Conservation (phyloP, 2,797 vertebrate genomes). For the Enteromius paludinosus region DNA sequence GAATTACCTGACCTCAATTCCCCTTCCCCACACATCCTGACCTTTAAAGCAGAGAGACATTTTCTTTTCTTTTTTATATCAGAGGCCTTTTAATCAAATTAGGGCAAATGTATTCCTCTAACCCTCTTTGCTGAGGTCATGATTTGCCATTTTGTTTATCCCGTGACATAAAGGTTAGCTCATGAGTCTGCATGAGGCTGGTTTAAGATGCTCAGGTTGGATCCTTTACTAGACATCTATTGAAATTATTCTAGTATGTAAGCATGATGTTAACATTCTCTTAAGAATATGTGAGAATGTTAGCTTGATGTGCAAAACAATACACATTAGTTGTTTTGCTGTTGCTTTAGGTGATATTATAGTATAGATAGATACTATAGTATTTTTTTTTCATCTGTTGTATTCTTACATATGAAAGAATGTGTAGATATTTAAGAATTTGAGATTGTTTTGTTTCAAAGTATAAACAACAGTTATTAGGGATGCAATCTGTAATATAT, state of each 20-base stretch:
- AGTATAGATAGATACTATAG: background rate
- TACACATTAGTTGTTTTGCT: background rate
- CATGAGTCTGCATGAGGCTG: conserved; percentile 23
- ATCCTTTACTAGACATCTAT: background rate
- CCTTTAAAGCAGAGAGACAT: conserved; percentile 49
- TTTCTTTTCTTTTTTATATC: conserved; percentile 50
- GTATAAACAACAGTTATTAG: background rate
- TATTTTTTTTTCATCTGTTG: background rate
- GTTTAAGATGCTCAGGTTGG: conserved; percentile 13
- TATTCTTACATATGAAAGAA: background rate
- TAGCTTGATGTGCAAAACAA: background rate
- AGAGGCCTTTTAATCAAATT: conserved; percentile 54
- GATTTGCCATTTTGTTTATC: conserved; percentile 52
- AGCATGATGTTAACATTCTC: background rate
- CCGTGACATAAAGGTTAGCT: conserved; percentile 38
- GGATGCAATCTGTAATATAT: background rate
- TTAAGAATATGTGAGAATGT: background rate
- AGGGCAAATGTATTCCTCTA: conserved; percentile 42
- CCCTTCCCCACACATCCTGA: conserved; percentile 43
- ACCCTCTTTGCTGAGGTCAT: conserved; percentile 35
- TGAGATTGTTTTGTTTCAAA: background rate
- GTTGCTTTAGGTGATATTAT: background rate
- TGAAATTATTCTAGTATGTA: background rate
- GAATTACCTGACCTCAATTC: conserved; percentile 18
- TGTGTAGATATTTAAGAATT: background rate